Evolutionary conservation across 2,888 invertebrate genomes (phyloP), one percentile per base, ranked within the genome.

Genomic region (Eupelmus urozonus): DNA sequence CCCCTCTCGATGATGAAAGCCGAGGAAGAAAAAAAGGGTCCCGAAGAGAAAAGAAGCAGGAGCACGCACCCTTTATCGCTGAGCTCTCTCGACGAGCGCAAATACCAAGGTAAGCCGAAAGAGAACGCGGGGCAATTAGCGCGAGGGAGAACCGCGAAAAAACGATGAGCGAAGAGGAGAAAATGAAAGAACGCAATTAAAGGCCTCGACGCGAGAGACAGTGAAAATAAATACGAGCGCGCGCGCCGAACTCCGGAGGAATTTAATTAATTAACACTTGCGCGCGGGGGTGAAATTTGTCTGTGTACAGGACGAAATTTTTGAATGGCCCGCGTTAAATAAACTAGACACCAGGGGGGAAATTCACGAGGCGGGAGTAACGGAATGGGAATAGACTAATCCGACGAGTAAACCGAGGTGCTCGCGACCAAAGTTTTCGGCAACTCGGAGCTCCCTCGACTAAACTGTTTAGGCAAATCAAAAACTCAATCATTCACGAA

Each of bases 111-210:
- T 60, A 60, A 51, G 18, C 34, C 60, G 25, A 59, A 18, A 25
- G 11, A 16, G 27, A 59, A 27, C n/a, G 66, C 55, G 11, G 16
- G 67, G 75, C 75, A 75, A 75, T 75, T 67, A 75, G 75, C 11
- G 29, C 42, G 42, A 65, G 42, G 3, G 20, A 45, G 16, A 27
- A 18, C 11, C 29, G 42, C 23, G 1, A 34, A 53, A n/a, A 27
- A 42, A 1, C 5, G 34, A 23, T 13, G 11, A 53, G 16, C 20
- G 49, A 60, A 51, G 40, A n/a, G n/a, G 9, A 53, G 34, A 18
- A 75, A 75, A 66, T 27, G 42, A 23, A 34, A 53, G 51, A 67
- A 59, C 18, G 60, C 34, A 67, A 51, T 51, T 62, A 63, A 16
- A 45, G 18, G 27, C 16, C 9, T 53, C 9, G 27, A 42, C 18